Conservation (phyloP, 1,140 invertebrate genomes). For the Holcopasites calliopsidis region DNA sequence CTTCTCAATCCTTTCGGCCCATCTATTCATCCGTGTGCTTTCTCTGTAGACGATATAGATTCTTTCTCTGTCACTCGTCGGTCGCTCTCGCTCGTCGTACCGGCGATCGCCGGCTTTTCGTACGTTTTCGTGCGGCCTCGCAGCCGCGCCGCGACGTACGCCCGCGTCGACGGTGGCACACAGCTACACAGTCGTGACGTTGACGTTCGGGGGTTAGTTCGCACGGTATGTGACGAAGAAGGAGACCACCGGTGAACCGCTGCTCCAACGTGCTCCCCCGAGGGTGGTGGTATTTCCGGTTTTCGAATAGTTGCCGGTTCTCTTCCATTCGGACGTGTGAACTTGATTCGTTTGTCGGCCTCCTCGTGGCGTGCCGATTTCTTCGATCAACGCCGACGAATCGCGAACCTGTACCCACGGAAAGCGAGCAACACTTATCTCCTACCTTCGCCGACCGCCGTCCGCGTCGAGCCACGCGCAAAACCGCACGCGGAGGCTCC, state of each 20-base stretch:
- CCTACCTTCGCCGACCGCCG: background rate
- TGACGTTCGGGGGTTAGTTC: slow-evolving; percentile 65
- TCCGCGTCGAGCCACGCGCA: background rate
- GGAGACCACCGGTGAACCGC: slow-evolving; percentile 49
- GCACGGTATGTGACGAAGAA: slow-evolving; percentile 59
- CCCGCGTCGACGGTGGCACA: slow-evolving; percentile 51
- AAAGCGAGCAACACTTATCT: slow-evolving; percentile 25
- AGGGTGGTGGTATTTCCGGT: slow-evolving; percentile 27
- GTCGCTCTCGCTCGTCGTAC: slow-evolving; percentile 40
- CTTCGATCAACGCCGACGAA: slow-evolving; percentile 17
- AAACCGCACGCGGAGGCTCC: slow-evolving; percentile 7
- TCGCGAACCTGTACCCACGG: slow-evolving; percentile 6
- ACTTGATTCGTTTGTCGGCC: background rate
- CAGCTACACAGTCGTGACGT: slow-evolving; percentile 63
- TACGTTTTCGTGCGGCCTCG: slow-evolving; percentile 68
- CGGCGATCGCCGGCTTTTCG: slow-evolving; percentile 65
- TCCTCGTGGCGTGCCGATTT: slow-evolving; percentile 5
- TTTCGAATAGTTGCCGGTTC: background rate
- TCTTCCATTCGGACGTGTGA: background rate
- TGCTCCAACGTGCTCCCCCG: slow-evolving; percentile 23
- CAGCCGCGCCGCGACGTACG: slow-evolving; percentile 46
- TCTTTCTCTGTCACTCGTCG: slow-evolving; percentile 27
- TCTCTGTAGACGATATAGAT: slow-evolving; percentile 34
- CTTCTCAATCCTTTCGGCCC: background rate
- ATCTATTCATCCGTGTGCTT: background rate